Base-by-base conservation (phyloP, 2,888 invertebrate species). In the Ypsolopha scabrella region DNA sequence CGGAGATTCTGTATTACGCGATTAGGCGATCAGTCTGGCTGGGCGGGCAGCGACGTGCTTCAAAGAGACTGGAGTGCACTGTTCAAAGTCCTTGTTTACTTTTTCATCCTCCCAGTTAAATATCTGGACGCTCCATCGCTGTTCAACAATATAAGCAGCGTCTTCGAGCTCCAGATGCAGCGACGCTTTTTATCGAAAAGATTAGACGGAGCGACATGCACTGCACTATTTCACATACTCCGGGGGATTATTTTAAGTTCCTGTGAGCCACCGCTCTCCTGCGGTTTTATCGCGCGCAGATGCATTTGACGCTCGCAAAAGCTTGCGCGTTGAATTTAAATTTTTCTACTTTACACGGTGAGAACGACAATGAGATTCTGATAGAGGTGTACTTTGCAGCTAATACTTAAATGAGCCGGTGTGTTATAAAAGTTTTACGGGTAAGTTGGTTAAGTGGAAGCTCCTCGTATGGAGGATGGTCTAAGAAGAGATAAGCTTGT, bases 61-160 rank as follows among this genome's bases (percentile, higher is more conserved):
- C 67, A 63, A 63, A 63, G 60, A 55, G 57, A 52, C 47, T 46
- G 59, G 56, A 57, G 55, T 58, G 57, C 60, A 51, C 56, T 55
- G 60, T 61, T 59, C 67, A 73, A 70, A 73, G 68, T 43, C 38
- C 13, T 64, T 73, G 72, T 73, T 73, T 74, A 70, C 72, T 72
- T 71, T 73, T 73, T 66, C 64, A 62, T 68, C 62, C 63, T 65
- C 64, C 59, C 67, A 62, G 70, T 70, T 72, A 71, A 73, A 73
- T 74, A 75, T 75, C 73, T 70, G 69, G 64, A 67, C 68, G 68
- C 60, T 74, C 65, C 66, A 73, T 73, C 70, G 71, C 69, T 65
- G 67, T 71, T 68, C 72, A 72, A 74, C 70, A 71, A 68, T 63
- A 71, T 71, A 72, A 72, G 68, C 68, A 60, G 58, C 59, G 61